Base-by-base conservation (phyloP, 2,113 vertebrate species). In the Lanius collurio region DNA sequence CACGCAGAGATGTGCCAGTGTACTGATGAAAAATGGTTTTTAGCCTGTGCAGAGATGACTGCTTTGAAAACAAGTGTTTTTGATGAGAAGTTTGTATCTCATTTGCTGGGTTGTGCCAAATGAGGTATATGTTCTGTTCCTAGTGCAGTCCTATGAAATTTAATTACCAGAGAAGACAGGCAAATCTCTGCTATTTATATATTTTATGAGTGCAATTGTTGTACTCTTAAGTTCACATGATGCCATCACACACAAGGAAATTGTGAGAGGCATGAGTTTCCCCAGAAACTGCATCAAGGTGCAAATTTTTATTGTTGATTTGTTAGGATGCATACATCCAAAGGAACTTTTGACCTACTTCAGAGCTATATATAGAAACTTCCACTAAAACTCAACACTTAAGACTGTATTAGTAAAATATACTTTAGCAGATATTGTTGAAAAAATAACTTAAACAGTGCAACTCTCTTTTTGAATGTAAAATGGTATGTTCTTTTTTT, bases 341-440 rank as follows among this genome's bases (percentile, higher is more conserved):
- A 95, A 95, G 37, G 37, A 68, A 93, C 71, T 96, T 83, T 91
- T 90, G 79, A 94, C 44, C 55, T 94, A 75, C 39, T 94, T 96
- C 69, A 94, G 85, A 95, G 91, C 55, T 76, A 56, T 19, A 46
- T 87, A 13, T 52, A 65, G 14, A 89, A 83, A 19, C 47, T 49
- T 35, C n/a, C 2, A 7, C 18, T 53, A 65, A 96, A 88, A 95
- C 13, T 27, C 42, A 93, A 77, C 13, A 65, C 28, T 59, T 49
- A 52, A 63, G 30, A 28, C 6, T 23, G 4, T 20, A 71, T 78
- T 49, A 64, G 22, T 71, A 84, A 83, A 89, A n/a, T 21, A 23
- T 33, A 67, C 15, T 85, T 85, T 35, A 70, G 44, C n/a, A 87
- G 44, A 74, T n/a, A 41, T 27, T 57, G 20, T 22, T 69, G 74